Evolutionary conservation across 2,797 vertebrate species (phyloP), one percentile per base, ranked within the genome.

Genomic region (Trichosurus vulpecula): DNA sequence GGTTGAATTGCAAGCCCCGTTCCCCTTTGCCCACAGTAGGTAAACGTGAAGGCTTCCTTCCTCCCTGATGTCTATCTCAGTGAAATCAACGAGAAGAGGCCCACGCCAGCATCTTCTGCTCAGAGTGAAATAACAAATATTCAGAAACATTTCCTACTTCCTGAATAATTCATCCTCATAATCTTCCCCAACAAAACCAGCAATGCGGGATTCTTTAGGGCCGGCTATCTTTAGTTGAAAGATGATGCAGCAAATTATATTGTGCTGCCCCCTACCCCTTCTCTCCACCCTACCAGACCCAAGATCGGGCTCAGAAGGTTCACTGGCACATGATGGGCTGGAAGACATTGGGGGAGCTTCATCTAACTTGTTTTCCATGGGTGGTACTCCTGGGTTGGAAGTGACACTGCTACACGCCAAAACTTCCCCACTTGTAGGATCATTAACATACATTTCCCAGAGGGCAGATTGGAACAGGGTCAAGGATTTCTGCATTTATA

Each of bases 51-150:
- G 91, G 90, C 95, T 96, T 95, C 93, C 92, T 95, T 94, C 91
- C 97, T 58, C 47, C 94, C 31, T 97, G 97, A 98, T 97, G 97
- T 54, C 66, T 96, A 97, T 98, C 96, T 97, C 97, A 97, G 97
- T 98, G 96, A 87, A 87, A 51, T 87, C 74, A 87, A 87, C 9
- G 90, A 54, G 55, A 95, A 94, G 92, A 93, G 94, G 91, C 95
- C 57, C 91, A 95, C 94, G 95, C 91, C 90, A 93, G 96, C 93
- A 97, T 91, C 74, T 97, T 97, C 53, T 97, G 87, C 96, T 98
- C 91, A 93, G 56, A 91, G 51, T 95, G 92, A 97, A 98, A 97
- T 97, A 97, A 96, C 56, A 97, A 91, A 87, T 91, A 97, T 92
- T 96, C 61, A 91, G 90, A 92, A 97, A 96, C 95, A 95, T 81